Conservation (phyloP, 2,797 vertebrate genomes). For the Tiaroga cobitis region DNA sequence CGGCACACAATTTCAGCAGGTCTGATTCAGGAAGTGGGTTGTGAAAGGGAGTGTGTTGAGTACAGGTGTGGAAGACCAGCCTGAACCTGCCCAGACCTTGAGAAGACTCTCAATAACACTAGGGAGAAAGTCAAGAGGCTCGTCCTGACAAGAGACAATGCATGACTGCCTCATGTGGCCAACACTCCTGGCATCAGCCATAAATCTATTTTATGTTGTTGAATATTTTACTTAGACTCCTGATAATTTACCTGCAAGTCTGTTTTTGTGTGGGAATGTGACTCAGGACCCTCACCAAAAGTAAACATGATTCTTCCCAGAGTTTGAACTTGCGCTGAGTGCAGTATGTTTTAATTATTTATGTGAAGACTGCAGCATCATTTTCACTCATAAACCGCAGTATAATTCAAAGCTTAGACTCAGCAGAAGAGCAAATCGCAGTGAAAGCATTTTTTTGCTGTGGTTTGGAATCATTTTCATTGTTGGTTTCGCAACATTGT, state of each 20-base stretch:
- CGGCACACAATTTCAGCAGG: conserved; percentile 67
- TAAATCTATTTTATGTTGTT: conserved; percentile 8
- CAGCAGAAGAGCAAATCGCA: conserved; percentile 59
- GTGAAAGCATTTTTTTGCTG: conserved; percentile 63
- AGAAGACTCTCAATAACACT: conserved; percentile 58
- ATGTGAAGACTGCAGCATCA: conserved; percentile 56
- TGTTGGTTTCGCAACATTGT: conserved; percentile 56
- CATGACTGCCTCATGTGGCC: conserved; percentile 49
- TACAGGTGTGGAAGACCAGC: conserved; percentile 65
- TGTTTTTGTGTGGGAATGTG: background rate
- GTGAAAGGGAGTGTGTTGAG: conserved; percentile 59
- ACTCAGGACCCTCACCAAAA: background rate
- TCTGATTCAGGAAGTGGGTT: conserved; percentile 69
- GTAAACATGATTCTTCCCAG: conserved; percentile 19
- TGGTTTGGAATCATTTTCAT: conserved; percentile 56
- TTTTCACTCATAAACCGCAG: conserved; percentile 58
- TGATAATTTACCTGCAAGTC: background rate
- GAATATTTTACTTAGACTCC: background rate
- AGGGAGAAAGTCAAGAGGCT: background rate
- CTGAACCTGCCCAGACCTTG: conserved; percentile 70
- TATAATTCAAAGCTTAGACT: conserved; percentile 60
- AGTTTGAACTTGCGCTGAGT: conserved; percentile 22
- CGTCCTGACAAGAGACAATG: conserved; percentile 42
- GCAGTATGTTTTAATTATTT: conserved; percentile 52
- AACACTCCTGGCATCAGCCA: background rate